phyloP scores from a whole-genome alignment of 2,797 vertebrate genomes.

The Rhabdomys pumilio region DNA sequence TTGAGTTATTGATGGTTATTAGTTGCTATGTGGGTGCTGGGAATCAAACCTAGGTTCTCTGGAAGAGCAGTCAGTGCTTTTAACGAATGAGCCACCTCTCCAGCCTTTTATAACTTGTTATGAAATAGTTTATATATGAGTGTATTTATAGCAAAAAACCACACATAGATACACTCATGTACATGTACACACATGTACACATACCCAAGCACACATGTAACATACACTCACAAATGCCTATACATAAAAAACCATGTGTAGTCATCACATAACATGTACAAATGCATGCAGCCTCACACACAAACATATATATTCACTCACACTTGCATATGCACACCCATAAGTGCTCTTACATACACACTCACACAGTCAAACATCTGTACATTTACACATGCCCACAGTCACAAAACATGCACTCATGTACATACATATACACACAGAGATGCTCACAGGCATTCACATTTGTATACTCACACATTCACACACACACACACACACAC shows the following conservation, averaged over 20 bases:
- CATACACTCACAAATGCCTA: neutral
- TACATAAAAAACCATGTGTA: neutral
- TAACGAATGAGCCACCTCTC: neutral
- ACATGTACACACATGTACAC: neutral
- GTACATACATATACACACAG: neutral
- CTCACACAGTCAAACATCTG: neutral
- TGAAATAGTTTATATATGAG: neutral
- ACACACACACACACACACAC: too few species aligned
- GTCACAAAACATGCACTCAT: neutral
- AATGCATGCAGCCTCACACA: neutral
- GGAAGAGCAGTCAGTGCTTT: neutral
- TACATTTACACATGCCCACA: neutral
- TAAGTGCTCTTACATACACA: neutral
- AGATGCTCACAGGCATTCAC: neutral
- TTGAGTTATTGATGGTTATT: neutral
- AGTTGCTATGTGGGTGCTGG: neutral
- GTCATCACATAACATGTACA: neutral
- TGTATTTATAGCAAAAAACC: neutral
- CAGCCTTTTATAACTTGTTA: neutral
- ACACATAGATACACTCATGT: neutral
- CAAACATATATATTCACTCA: neutral
- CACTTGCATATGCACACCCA: neutral
- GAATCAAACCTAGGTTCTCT: neutral
- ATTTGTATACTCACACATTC: neutral
- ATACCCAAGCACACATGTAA: neutral